phyloP scores from a whole-genome alignment of 2,797 vertebrate genomes.

The Alca torda region DNA sequence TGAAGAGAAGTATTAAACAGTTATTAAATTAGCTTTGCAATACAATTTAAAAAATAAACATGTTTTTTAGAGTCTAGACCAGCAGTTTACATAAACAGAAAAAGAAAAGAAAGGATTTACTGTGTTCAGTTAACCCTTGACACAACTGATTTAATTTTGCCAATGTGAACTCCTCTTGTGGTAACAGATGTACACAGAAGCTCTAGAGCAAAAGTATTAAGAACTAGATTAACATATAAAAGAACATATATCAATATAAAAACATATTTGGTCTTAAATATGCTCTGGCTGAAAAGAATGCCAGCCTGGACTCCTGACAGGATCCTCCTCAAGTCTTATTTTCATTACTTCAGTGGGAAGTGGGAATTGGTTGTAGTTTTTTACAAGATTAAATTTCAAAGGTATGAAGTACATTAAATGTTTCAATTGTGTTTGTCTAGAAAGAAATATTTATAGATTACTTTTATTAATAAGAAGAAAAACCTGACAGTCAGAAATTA shows the following conservation, averaged over 20 bases:
- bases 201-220: background rate
- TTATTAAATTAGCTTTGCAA: background rate
- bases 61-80: background rate
- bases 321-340: background rate
- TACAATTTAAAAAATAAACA: background rate
- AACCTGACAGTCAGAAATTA: background rate
- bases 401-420: background rate
- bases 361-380: background rate
- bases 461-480: background rate
- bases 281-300: background rate
- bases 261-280: background rate
- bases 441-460: background rate
- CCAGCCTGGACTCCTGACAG: background rate
- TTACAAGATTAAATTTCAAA: background rate
- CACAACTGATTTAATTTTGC: slow-evolving; percentile 33
- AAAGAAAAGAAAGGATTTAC: background rate
- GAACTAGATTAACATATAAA: background rate
- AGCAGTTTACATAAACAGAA: background rate
- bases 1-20: background rate
- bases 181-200: background rate
- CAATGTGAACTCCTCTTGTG: background rate
- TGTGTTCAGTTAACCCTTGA: background rate
- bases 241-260: background rate
- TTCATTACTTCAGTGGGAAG: background rate
- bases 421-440: background rate